A percentile compares a stretch with the other conserved stretches of the same genome.
These are phyloP conservation scores for Gyrodactylus salaris DNA, from an alignment of 1,140 invertebrate genomes.

Conservation along the genomic window DNA sequence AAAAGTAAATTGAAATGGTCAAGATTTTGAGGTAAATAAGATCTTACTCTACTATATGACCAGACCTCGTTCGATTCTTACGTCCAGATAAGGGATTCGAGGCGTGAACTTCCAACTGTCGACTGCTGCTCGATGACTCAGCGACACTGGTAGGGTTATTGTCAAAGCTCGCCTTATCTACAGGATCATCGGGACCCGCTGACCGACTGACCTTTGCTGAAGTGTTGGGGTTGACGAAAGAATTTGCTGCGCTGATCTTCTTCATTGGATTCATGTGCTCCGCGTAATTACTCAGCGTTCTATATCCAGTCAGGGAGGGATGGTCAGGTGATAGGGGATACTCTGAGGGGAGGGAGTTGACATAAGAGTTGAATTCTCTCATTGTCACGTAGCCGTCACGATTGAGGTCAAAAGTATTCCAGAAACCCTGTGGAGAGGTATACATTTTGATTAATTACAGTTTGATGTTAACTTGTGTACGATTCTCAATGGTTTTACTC, in stretches of 20 bases:
- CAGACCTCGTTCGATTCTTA: not conserved
- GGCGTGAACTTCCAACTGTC: too few relatives aligned
- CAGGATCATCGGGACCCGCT: not conserved
- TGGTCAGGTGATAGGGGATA: not conserved
- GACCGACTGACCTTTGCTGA: not conserved
- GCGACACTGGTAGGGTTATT: not conserved
- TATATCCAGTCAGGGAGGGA: not conserved
- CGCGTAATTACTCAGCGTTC: not conserved
- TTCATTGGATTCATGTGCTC: not conserved
- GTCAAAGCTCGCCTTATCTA: not conserved
- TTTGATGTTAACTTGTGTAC: too few relatives aligned
- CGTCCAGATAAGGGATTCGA: too few relatives aligned
- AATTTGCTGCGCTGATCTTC: not conserved
- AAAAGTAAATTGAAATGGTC: too few relatives aligned
- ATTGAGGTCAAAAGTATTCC: not conserved
- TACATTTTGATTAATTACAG: not conserved
- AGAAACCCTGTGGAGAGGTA: not conserved
- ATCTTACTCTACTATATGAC: not conserved
- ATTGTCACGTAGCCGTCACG: not conserved
- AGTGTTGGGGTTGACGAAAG: too few relatives aligned
- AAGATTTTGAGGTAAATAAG: too few relatives aligned
- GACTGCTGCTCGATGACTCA: not conserved
- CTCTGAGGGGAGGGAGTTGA: not conserved
- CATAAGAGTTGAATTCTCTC: not conserved
- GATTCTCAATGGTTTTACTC: too few relatives aligned